These are phyloP conservation scores for Synergus laeviventris DNA, from an alignment of 2,888 invertebrate genomes.

Conservation along the genomic window DNA sequence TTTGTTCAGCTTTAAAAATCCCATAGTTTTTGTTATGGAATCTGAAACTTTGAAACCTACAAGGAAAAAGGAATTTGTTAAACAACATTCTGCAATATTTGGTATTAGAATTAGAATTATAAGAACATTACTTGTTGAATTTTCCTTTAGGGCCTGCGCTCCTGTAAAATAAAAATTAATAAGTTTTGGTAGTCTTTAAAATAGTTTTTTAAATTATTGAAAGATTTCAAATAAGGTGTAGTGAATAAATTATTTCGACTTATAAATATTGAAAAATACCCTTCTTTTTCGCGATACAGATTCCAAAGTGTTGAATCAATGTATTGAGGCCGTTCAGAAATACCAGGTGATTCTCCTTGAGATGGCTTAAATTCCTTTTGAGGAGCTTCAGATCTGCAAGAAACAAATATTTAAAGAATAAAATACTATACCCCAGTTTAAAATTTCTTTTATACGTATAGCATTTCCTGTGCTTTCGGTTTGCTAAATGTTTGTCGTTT, in stretches of 20 bases:
- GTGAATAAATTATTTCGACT: not conserved
- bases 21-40: not conserved
- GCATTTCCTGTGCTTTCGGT: no score
- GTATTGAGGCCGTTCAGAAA: not conserved
- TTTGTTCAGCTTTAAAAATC: conserved; percentile 37
- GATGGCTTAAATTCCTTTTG: not conserved
- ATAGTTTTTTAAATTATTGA: not conserved
- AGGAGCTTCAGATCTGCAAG: not conserved
- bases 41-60: conserved; percentile 29
- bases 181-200: not conserved
- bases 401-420: not conserved
- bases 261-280: not conserved
- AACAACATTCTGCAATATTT: not conserved
- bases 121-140: not conserved
- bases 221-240: not conserved
- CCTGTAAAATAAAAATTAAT: not conserved
- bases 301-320: not conserved
- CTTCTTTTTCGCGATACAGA: not conserved
- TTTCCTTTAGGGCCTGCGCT: not conserved
- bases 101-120: not conserved
- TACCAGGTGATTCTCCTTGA: not conserved
- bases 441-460: no score
- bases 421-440: not conserved
- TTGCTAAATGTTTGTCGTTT: no score
- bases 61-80: not conserved